A percentile compares a stretch with the other conserved stretches of the same genome.
Conservation (phyloP, 2,113 vertebrate genomes). For the Turnix velox region DNA sequence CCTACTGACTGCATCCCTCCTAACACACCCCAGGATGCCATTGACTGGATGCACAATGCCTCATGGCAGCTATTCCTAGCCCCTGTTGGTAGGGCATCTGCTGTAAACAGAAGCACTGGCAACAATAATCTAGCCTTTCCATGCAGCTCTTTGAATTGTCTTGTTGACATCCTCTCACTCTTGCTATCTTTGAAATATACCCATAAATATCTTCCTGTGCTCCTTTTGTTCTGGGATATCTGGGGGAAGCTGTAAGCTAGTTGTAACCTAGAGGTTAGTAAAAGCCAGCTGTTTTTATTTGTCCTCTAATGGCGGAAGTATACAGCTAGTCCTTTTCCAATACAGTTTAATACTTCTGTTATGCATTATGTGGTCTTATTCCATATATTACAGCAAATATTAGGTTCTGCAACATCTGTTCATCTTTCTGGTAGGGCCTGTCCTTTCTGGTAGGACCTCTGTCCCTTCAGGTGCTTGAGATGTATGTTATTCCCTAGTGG, state of each 20-base stretch:
- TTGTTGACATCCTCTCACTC: not conserved
- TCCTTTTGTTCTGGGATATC: not conserved
- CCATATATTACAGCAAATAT: not conserved
- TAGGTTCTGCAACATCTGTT: not conserved
- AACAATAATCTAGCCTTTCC: not conserved
- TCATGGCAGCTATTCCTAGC: accelerated
- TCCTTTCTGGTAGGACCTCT: not conserved
- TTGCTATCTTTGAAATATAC: not conserved
- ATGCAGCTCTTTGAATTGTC: not conserved
- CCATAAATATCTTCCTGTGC: not conserved
- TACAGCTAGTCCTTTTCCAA: not conserved
- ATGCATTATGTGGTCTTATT: not conserved
- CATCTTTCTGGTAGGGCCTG: not conserved
- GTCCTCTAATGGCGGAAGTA: conserved; percentile 3
- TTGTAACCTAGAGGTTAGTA: not conserved
- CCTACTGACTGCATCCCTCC: no score
- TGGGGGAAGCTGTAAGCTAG: not conserved
- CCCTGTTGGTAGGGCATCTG: not conserved
- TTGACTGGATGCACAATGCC: no score
- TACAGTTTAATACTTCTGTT: conserved; percentile 9
- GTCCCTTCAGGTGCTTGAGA: not conserved
- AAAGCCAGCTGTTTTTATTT: conserved; percentile 26
- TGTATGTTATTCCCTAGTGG: not conserved
- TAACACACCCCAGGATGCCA: no score
- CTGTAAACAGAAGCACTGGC: not conserved